Conservation (phyloP, 2,797 vertebrate species). For the Scolopax rusticola region DNA sequence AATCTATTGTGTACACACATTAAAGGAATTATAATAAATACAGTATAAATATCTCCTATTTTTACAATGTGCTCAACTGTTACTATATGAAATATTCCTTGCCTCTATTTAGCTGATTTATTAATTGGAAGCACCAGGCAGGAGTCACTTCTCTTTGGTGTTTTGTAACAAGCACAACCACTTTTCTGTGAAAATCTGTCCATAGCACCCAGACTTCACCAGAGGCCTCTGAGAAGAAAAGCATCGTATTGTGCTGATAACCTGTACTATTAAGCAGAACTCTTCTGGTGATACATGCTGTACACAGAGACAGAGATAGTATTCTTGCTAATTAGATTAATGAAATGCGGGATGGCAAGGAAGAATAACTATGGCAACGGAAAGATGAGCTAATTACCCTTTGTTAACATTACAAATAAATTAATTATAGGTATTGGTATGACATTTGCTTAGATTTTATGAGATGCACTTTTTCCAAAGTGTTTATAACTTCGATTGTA, state of each 20-base stretch:
- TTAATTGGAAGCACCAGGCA: neutral
- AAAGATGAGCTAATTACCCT: slow-evolving; percentile 38
- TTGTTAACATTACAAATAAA: slow-evolving; percentile 44
- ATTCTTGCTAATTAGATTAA: slow-evolving; percentile 43
- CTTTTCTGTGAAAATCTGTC: neutral
- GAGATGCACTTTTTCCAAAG: neutral
- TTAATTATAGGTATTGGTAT: slow-evolving; percentile 16
- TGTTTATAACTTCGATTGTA: neutral
- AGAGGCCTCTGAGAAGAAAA: neutral
- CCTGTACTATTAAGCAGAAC: neutral
- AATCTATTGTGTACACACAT: neutral
- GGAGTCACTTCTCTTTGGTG: neutral
- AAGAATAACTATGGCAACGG: slow-evolving; percentile 66
- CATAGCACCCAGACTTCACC: neutral
- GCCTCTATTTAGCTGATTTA: neutral
- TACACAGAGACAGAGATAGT: neutral
- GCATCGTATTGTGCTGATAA: neutral
- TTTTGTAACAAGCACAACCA: neutral
- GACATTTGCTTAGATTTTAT: slow-evolving; percentile 16
- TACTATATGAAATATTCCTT: neutral
- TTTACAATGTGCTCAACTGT: neutral
- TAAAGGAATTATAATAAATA: neutral
- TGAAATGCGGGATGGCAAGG: slow-evolving; percentile 11
- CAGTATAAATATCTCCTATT: neutral
- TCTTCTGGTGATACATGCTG: neutral